Conservation (phyloP, 2,113 vertebrate species). For the Odontophorus gujanensis region DNA sequence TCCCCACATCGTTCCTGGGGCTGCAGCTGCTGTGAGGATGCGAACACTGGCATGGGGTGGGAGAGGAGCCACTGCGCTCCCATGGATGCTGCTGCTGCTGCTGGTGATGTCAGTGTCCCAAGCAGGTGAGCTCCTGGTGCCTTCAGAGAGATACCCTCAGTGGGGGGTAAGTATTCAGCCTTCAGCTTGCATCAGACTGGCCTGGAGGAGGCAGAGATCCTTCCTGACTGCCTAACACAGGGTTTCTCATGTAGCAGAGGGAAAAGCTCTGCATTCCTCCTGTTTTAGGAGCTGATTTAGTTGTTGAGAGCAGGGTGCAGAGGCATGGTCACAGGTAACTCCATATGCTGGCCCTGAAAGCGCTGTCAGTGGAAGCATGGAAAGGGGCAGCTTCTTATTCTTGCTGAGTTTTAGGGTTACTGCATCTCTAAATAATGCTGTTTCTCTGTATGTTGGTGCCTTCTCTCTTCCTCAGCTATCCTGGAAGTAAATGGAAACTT, state of each 20-base stretch:
- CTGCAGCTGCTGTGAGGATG: background rate
- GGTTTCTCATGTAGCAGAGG: background rate
- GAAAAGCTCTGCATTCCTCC: fast-evolving
- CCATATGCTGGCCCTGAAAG: fast-evolving
- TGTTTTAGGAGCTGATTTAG: background rate
- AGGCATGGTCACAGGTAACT: fast-evolving
- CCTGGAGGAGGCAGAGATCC: fast-evolving
- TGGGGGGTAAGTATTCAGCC: background rate
- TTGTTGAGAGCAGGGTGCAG: fast-evolving
- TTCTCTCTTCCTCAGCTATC: slow-evolving; percentile 65
- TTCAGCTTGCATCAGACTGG: fast-evolving
- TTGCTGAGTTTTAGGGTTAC: fast-evolving
- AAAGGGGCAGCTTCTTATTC: background rate
- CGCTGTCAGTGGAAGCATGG: fast-evolving
- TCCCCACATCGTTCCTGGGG: fast-evolving
- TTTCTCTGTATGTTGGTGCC: background rate
- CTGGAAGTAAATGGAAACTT: slow-evolving; percentile 65
- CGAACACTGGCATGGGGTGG: fast-evolving
- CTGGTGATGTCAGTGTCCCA: background rate
- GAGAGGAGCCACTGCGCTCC: background rate
- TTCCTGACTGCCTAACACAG: background rate
- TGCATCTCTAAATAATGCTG: fast-evolving
- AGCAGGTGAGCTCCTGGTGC: background rate
- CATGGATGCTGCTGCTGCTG: background rate
- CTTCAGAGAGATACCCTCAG: background rate